Base-by-base conservation (phyloP, 2,797 vertebrate genomes). In the Graptemys geographica region DNA sequence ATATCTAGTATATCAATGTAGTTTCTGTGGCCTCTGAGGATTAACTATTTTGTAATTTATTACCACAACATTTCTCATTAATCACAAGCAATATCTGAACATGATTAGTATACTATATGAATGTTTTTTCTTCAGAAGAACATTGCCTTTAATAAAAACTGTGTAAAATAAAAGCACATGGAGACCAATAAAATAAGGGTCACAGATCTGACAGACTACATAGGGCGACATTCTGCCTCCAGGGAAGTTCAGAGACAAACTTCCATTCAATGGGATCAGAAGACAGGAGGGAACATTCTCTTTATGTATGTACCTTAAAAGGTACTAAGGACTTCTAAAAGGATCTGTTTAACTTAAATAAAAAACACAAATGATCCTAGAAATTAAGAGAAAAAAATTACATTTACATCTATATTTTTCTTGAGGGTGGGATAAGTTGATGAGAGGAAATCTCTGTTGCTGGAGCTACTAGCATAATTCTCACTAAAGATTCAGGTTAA, bases 21-120 rank as follows among this genome's bases (percentile, higher is more conserved):
- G 19, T 18, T 91, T 79, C 53, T 31, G 18, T 55, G 49, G 69
- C 7, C 81, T 79, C 72, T 81, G 18, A 94, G 79, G 91, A 79
- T 0, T 27, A 0, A 12, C 13, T 53, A 9, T 1, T 25, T 27
- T 27, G 41, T 44, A 44, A 74, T 41, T 74, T 74, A 41, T 76
- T 44, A 44, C 41, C 37, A 55, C 23, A 84, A 57, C 21, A 52
- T 87, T 86, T 65, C n/a, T 87, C 15, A 72, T 55, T n/a, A 81
- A 44, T 72, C 51, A 86, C 44, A 13, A 37, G 41, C 10, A 5
- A 31, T 44, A 25, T 52, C 9, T 52, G 28, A 55, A 27, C 25
- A 21, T 18, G 1, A 76, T 76, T 18, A 79, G 28, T 44, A 78
- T 10, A 56, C 53, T 41, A 74, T 44, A 47, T 44, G 25, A 47